Evolutionary conservation across 92 coral and sea anemone genomes (phyloP), one percentile per base, ranked within the genome.

Genomic region (Scolanthus callimorphus): DNA sequence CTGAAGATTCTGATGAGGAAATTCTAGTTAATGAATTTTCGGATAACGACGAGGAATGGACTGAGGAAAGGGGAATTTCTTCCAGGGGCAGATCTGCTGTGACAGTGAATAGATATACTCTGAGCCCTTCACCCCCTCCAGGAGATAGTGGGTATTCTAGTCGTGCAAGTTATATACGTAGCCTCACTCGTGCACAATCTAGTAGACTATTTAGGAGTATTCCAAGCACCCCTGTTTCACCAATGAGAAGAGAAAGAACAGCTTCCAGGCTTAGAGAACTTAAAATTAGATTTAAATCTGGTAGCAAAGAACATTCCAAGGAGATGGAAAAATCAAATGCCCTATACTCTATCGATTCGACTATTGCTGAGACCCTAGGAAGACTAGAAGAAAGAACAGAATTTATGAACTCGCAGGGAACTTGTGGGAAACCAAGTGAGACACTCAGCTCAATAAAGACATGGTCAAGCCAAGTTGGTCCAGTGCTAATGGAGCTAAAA

Each of bases 401-500:
- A 15, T 4, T 11, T 10, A 11, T 9, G 6, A 21, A 20, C 19
- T 20, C 17, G 4, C 4, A 9, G 4, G 43, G 43, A 6, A 6
- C 15, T 6, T 34, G 9, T 15, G 43, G 43, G 43, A 34, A 34
- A 65, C 43, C 47, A 50, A 60, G 17, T 38, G 41, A 11, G 51
- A 38, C 25, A 29, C n/a, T n/a, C n/a, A 58, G 4, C 39, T 56
- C 29, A 4, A 46, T 4, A 10, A 20, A 9, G 4, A 21, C 67
- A 73, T 37, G 68, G 62, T 54, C 74, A 72, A 9, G 15, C 60
- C 28, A 85, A 84, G 89, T 91, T 0, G 70, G 73, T 19, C 97
- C 96, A 3, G 80, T 87, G 17, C 63, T 87, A 1, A 76, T 91
- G 86, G 96, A 91, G 37, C 53, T 91, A 25, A 91, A 80, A 38